Conservation (phyloP, 2,888 invertebrate genomes). For the Diadegma fenestrale region DNA sequence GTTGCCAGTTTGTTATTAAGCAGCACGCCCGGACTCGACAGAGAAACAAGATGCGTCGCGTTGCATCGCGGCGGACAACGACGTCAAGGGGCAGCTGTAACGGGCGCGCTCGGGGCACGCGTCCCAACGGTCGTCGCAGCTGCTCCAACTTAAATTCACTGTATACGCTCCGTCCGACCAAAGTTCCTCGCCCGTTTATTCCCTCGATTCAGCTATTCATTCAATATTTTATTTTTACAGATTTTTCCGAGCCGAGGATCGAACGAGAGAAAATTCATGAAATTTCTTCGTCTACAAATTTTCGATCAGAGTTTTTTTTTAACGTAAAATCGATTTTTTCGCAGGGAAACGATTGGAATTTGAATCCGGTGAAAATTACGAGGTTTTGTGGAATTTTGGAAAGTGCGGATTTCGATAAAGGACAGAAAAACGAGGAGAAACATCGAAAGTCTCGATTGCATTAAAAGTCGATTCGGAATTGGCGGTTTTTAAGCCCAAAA, state of each 20-base stretch:
- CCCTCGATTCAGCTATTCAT: no score
- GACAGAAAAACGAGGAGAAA: neutral
- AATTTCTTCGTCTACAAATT: no score
- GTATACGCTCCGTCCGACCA: slow-evolving; percentile 54
- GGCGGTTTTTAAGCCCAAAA: neutral
- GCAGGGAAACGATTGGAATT: no score
- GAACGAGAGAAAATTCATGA: no score
- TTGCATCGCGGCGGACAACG: slow-evolving; percentile 42
- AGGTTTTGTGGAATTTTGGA: no score
- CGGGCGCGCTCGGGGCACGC: slow-evolving; percentile 80
- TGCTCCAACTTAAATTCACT: slow-evolving; percentile 76
- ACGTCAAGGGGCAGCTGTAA: slow-evolving; percentile 65
- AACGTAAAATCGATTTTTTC: no score
- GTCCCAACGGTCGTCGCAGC: slow-evolving; percentile 84
- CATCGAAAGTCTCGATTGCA: no score
- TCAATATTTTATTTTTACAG: no score
- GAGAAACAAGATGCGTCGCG: slow-evolving; percentile 42
- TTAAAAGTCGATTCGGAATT: neutral
- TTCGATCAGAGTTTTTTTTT: no score
- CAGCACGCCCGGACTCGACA: slow-evolving; percentile 1
- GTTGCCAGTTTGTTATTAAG: slow-evolving; percentile 15
- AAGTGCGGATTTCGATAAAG: neutral
- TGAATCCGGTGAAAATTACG: no score
- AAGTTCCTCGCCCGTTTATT: slow-evolving; percentile 53
- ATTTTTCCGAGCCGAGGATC: no score